A percentile compares a stretch with the other conserved stretches of the same genome.
Conservation (phyloP, 2,797 vertebrate species). For the Schizothorax lantsangensis region DNA sequence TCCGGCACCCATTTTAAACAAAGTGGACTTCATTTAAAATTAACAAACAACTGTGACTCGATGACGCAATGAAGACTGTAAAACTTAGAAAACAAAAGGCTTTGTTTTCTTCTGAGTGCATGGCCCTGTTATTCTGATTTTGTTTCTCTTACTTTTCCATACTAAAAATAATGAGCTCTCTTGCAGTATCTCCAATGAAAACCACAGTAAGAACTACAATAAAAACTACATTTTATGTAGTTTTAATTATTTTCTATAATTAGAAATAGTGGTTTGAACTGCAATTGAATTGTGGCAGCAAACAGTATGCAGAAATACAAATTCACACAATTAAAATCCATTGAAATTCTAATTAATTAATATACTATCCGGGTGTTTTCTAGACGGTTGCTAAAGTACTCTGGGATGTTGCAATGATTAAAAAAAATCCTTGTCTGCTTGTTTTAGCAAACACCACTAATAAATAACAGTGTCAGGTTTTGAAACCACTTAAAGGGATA, state of each 20-base stretch:
- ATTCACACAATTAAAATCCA: not conserved
- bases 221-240: not conserved
- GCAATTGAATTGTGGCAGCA: not conserved
- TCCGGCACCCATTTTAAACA: not conserved
- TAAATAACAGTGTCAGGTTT: slow-evolving; percentile 23
- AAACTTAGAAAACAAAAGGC: slow-evolving; percentile 40
- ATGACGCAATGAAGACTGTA: slow-evolving; percentile 27
- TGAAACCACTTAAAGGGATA: not conserved
- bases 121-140: not conserved
- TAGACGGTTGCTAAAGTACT: not conserved
- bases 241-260: not conserved
- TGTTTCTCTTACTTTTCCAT: not conserved
- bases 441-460: slow-evolving; percentile 10
- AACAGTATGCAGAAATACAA: not conserved
- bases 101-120: slow-evolving; percentile 20
- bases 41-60: slow-evolving; percentile 15
- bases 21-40: slow-evolving; percentile 27
- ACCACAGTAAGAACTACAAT: not conserved
- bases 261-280: not conserved
- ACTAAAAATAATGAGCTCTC: not conserved
- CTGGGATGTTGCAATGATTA: not conserved
- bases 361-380: not conserved
- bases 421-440: not conserved
- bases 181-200: not conserved
- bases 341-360: not conserved